phyloP scores from a whole-genome alignment of 2,888 invertebrate species.

The Sinopyrophorus schimmeli region DNA sequence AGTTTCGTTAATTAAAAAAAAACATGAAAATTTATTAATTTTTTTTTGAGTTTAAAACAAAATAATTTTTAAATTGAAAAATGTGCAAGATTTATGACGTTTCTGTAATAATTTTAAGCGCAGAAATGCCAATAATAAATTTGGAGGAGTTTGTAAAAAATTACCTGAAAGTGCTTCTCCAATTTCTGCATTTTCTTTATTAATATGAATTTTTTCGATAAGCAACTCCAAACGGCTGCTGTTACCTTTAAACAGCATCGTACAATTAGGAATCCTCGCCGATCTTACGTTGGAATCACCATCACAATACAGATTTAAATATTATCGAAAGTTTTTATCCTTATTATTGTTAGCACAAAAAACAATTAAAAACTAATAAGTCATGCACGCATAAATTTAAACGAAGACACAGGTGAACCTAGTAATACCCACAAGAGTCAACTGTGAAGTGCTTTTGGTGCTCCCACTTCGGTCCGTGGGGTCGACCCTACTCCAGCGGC shows the following conservation, averaged over 20 bases:
- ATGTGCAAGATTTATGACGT: too few species aligned
- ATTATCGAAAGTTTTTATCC: too few species aligned
- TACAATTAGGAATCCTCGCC: slow-evolving; percentile 21
- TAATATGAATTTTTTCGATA: slow-evolving; percentile 85
- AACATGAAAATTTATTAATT: too few species aligned
- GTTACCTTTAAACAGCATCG: slow-evolving; percentile 85
- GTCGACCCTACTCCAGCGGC: slow-evolving; percentile 32
- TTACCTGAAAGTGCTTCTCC: slow-evolving; percentile 25
- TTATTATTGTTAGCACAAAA: too few species aligned
- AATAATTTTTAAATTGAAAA: too few species aligned
- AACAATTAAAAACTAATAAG: background rate
- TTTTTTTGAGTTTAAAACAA: too few species aligned
- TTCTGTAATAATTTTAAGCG: too few species aligned
- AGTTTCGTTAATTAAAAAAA: too few species aligned
- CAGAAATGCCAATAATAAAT: too few species aligned
- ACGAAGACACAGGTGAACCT: slow-evolving; percentile 19
- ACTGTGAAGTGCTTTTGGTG: slow-evolving; percentile 31
- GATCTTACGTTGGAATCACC: slow-evolving; percentile 18
- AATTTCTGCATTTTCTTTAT: slow-evolving; percentile 65
- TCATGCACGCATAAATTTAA: slow-evolving; percentile 19
- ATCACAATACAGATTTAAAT: slow-evolving; percentile 10
- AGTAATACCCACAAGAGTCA: slow-evolving; percentile 23
- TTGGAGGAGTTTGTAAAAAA: too few species aligned
- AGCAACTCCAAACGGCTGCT: slow-evolving; percentile 81
- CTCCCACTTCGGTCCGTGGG: slow-evolving; percentile 37